Evolutionary conservation across 1,140 invertebrate genomes (phyloP), one percentile per base, ranked within the genome.

Genomic region (Neodiprion pinetum): DNA sequence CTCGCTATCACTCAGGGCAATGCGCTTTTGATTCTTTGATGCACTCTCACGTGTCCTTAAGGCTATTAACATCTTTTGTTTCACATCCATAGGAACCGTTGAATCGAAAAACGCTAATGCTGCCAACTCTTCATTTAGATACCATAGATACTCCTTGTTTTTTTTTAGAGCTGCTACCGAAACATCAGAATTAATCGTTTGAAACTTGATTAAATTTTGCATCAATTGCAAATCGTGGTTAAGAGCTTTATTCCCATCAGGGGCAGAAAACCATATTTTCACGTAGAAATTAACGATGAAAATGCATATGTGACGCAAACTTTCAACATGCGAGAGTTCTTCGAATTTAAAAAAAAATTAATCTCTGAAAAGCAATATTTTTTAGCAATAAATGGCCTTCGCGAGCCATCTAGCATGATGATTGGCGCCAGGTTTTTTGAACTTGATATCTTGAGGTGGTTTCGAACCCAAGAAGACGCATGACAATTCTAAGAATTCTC

Each of bases 341-440:
- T 66, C 12, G 71, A 49, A 1, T 61, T 61, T 14, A 61, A 12
- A 14, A 12, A 14, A 61, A 61, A 61, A 40, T 71, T 61, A 5
- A 40, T 61, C 53, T 12, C 53, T 12, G 74, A 80, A 80, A 28
- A 78, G 66, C 65, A 73, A 78, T 10, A 87, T 86, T 83, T 88
- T 88, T n/a, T 86, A 76, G 67, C 76, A 79, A 72, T 88, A 88
- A 72, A 89, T 87, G 68, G 82, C 81, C 78, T 79, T 87, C 48
- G 80, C 77, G 83, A 86, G 85, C 84, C 81, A 84, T n/a, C 80
- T 66, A 74, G 84, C 83, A 74, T 86, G 83, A 78, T 86, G 86
- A 74, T 87, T 80, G 70, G 81, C 85, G 73, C 83, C 86, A 74
- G 85, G 85, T 72, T 82, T 81, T 67, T 81, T 74, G 73, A 89